Evolutionary conservation across 2,888 invertebrate genomes (phyloP), one percentile per base, ranked within the genome.

Genomic region (Tachina fera): DNA sequence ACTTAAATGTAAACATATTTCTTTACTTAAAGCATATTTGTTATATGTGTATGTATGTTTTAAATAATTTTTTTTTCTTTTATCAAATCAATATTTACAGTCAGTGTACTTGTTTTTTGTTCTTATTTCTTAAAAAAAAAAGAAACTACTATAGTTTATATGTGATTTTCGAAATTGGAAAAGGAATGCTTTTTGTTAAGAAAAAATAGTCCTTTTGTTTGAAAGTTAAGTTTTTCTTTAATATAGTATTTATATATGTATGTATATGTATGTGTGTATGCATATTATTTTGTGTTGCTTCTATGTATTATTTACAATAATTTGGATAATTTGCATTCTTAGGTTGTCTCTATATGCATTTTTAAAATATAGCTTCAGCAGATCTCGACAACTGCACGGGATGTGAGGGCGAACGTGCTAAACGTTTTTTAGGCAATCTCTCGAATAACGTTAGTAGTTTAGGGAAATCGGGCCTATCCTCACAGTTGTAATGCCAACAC

Each of bases 361-460:
- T 61, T 94, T 94, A 97, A 94, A 98, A 98, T 91, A 98, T 97
- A 72, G 98, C 98, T 94, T 99, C 98, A 63, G 98, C 98, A 71
- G 98, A 98, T 91, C 98, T 96, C 67, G 98, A 98, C 90, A 99
- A 95, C 92, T 99, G 98, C 89, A 98, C 96, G 45, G 99, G 99
- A 95, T 99, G 99, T 87, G 99, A 99, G 88, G 99, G 99, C 91
- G 98, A 98, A 88, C 99, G 96, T 71, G 98, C 98, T 88, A 99
- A 95, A 63, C 98, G 95, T 94, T 98, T 98, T 93, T 98, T 97
- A 63, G 99, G 99, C 90, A 99, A 94, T 92, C 97, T 96, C 91
- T 98, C 97, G 81, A 99, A 94, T 82, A 96, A 95, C 80, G 96
- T 96, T 88, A 97, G 95, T 83, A 99, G 94, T 88, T 95, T 95